A percentile compares a stretch with the other conserved stretches of the same genome.
These are phyloP conservation scores for Macaria notata DNA, from an alignment of 2,888 invertebrate species.

Conservation along the genomic window DNA sequence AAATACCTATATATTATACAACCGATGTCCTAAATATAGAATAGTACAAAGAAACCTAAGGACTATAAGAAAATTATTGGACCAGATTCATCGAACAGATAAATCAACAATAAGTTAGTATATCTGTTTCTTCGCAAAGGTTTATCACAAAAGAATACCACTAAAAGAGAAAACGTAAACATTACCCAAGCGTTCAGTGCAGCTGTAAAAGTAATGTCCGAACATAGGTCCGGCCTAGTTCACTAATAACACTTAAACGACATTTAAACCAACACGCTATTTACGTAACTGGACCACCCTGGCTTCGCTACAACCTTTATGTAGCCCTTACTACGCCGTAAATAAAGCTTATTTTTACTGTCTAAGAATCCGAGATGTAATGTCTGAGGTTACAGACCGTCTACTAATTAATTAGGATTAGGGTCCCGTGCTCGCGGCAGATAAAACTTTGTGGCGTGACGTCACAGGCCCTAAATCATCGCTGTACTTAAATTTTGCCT, in stretches of 20 bases:
- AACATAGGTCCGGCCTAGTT: constrained; percentile 31
- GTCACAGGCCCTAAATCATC: constrained; percentile 38
- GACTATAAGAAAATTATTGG: too few species aligned
- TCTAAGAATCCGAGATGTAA: constrained; percentile 48
- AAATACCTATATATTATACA: too few species aligned
- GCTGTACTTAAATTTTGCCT: constrained; percentile 59
- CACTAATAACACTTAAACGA: constrained; percentile 35
- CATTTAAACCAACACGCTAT: constrained; percentile 35
- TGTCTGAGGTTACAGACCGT: constrained; percentile 59
- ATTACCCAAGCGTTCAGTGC: background rate
- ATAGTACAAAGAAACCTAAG: too few species aligned
- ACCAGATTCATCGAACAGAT: too few species aligned
- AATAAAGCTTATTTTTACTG: constrained; percentile 24
- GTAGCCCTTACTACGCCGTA: background rate
- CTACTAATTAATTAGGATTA: constrained; percentile 77
- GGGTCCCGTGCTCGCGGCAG: constrained; percentile 57
- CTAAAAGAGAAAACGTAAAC: too few species aligned
- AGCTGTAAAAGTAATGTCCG: constrained; percentile 34
- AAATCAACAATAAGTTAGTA: too few species aligned
- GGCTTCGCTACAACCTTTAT: constrained; percentile 3
- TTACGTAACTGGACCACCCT: constrained; percentile 22
- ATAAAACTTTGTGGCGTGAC: constrained; percentile 63
- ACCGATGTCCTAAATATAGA: too few species aligned
- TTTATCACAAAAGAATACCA: too few species aligned
- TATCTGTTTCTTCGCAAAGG: too few species aligned